Base-by-base conservation (phyloP, 2,888 invertebrate genomes). In the Helobdella robusta region DNA sequence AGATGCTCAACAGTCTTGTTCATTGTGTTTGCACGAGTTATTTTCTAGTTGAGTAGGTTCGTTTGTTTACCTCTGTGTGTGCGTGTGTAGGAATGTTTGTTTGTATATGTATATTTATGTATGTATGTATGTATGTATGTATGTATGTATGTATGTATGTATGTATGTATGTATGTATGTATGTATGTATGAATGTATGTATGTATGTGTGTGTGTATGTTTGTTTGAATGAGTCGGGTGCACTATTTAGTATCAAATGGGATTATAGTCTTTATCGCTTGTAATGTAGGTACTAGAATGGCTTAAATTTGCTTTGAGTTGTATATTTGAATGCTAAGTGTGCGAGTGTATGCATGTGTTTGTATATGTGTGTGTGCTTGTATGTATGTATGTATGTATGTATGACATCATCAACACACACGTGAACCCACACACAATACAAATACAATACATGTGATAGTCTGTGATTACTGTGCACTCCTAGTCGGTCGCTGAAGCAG, bases 121-220 rank as follows among this genome's bases (percentile, higher is more conserved):
- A 40, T 40, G 44, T 40, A 40, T 40, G 44, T 40, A 40, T 40
- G 44, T 40, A 40, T 40, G 44, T 40, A 40, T 40, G 44, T 40
- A 40, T 40, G 44, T 40, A 40, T 40, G 44, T 40, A 40, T 40
- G 44, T 40, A 40, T 40, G 44, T 40, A 40, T 40, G 44, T 40
- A 40, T 40, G 44, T 40, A 40, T 40, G 44, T 40, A 40, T 40
- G 44, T 40, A 40, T 40, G 44, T 40, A 40, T 40, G 44, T 40
- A 40, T 40, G 44, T 40, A 40, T 40, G 44, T 40, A 40, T 40
- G 44, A 15, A 40, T 40, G 44, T 40, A 40, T 40, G 44, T 40
- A 40, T 40, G 44, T 40, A 40, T 40, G 44, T 40, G n/a, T 40
- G 44, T 40, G n/a, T 40, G 44, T 40, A 40, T 40, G 44, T 40